phyloP scores from a whole-genome alignment of 2,113 vertebrate genomes.

The Xiphophorus hellerii region DNA sequence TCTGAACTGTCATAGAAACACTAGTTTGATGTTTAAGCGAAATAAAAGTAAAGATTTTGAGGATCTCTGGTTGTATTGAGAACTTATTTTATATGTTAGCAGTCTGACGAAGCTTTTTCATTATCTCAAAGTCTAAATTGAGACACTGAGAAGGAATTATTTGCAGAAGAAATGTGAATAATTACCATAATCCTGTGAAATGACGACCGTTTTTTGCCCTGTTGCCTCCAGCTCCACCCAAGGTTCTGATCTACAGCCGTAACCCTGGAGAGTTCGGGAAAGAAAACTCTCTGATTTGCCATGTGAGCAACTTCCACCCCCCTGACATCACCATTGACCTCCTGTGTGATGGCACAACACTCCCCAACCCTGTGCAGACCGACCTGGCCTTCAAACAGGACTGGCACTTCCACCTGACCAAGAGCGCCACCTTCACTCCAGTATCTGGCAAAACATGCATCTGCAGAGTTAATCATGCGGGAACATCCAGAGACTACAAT shows the following conservation, averaged over 20 bases:
- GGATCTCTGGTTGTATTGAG: no score
- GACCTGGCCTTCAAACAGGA: conserved; percentile 85
- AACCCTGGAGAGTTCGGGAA: not conserved
- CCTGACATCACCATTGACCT: conserved; percentile 79
- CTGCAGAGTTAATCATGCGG: conserved; percentile 77
- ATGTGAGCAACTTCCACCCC: conserved; percentile 82
- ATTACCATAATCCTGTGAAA: no score
- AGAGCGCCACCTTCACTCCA: conserved; percentile 38
- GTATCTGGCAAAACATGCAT: rapidly evolving
- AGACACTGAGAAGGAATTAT: no score
- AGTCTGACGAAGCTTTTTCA: no score
- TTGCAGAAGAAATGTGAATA: no score
- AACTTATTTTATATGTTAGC: no score
- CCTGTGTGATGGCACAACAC: conserved; percentile 25
- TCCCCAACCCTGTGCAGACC: not conserved
- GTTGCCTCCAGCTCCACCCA: conserved; percentile 55
- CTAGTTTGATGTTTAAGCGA: no score
- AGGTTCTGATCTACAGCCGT: conserved; percentile 82
- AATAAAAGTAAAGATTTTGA: no score
- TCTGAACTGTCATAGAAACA: no score
- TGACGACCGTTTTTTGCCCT: no score
- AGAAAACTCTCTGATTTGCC: conserved; percentile 83
- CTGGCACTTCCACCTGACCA: conserved; percentile 87
- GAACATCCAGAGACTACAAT: rapidly evolving
- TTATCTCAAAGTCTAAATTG: no score